Evolutionary conservation across 2,113 vertebrate genomes (phyloP).

Genomic region (Ceyx margarethae): DNA sequence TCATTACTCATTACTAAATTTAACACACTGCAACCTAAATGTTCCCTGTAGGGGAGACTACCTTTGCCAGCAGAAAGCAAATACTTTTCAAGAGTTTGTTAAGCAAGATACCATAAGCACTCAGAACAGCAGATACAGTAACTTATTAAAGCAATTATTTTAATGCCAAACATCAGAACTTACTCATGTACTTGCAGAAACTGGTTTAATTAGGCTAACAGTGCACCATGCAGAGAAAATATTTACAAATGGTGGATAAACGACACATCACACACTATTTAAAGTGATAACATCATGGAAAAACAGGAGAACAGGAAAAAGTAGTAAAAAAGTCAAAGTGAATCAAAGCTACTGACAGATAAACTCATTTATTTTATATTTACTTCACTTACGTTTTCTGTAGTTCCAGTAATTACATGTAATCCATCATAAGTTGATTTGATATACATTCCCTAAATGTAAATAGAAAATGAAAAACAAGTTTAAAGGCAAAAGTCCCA

Average conservation of each 20-base stretch:
- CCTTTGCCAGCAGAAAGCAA: not conserved
- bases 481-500: not conserved
- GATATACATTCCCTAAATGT: constrained; percentile 93
- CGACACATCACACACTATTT: not conserved
- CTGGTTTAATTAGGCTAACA: constrained; percentile 15
- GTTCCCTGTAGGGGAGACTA: not conserved
- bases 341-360: not conserved
- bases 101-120: not conserved
- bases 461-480: constrained; percentile 31
- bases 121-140: constrained; percentile 20
- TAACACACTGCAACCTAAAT: not conserved
- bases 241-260: constrained; percentile 18
- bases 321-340: not conserved
- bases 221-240: not conserved
- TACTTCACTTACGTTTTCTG: constrained; percentile 88
- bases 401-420: constrained; percentile 95
- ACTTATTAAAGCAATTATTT: constrained; percentile 32
- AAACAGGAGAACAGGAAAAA: not conserved
- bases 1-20: constrained; percentile 1
- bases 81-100: not conserved
- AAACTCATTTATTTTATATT: not conserved
- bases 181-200: constrained; percentile 18
- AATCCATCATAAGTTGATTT: constrained; percentile 96
- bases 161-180: constrained; percentile 7
- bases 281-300: not conserved